Evolutionary conservation across 2,113 vertebrate genomes (phyloP).

Genomic region (Zapornia atra): DNA sequence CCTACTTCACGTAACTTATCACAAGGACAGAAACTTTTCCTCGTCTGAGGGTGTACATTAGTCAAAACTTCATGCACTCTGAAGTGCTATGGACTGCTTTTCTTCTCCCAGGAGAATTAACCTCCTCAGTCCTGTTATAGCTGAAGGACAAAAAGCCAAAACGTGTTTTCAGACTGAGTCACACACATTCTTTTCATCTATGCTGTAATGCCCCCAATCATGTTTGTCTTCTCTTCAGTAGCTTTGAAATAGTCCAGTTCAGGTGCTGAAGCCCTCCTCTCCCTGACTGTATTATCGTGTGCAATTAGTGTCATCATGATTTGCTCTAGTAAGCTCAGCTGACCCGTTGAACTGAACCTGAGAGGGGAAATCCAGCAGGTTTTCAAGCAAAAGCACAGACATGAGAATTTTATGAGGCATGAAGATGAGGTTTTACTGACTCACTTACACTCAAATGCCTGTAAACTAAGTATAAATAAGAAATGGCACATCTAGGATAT

Average conservation of each 20-base stretch:
- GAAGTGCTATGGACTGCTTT: neutral
- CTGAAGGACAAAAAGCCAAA: neutral
- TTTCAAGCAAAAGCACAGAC: neutral
- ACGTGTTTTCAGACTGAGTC: conserved; percentile 33
- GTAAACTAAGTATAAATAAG: neutral
- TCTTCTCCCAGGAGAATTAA: neutral
- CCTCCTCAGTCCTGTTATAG: neutral
- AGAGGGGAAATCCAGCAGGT: neutral
- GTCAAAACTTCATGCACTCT: neutral
- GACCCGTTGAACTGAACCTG: neutral
- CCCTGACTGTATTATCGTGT: neutral
- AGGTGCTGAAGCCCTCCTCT: neutral
- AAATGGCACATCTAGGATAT: neutral
- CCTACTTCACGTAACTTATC: neutral
- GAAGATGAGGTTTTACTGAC: neutral
- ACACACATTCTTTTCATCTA: conserved; percentile 44
- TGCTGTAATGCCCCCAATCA: conserved; percentile 14
- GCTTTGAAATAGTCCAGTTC: neutral
- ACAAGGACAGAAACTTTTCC: neutral
- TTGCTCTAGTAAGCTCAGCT: neutral
- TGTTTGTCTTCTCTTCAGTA: neutral
- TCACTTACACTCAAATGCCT: neutral
- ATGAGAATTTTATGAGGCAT: neutral
- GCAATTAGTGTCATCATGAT: neutral
- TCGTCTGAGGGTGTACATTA: neutral